Evolutionary conservation across 2,113 vertebrate genomes (phyloP), one percentile per base, ranked within the genome.

Genomic region (Benitochromis conjunctus): DNA sequence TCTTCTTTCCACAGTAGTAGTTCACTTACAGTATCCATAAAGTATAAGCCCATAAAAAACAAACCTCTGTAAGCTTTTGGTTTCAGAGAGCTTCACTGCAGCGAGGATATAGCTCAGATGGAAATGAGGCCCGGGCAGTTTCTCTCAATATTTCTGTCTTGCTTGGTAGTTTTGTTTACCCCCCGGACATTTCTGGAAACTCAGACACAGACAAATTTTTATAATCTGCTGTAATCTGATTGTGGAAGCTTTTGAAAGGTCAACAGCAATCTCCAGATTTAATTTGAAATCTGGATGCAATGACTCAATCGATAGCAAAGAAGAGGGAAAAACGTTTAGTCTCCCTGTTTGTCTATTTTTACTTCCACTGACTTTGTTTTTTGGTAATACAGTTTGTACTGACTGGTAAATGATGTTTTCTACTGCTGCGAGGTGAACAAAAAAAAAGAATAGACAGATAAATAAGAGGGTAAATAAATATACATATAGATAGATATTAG

Each of bases 201-300:
- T 69, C 29, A 13, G 62, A 82, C 62, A 11, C 66, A 82, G 64
- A 79, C 34, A 3, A n/a, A 29, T 55, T 82, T 90, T 64, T 53
- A 43, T 83, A 89, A 87, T 84, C 74, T 80, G 24, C 79, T 79
- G 13, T 90, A 89, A 92, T 90, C 85, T 89, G 86, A 89, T 89
- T 85, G 31, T 80, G 31, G 36, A 9, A 56, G 81, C 76, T 89
- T 64, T 86, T 86, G 26, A 85, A 92, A 90, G 87, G 90, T 92
- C 88, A 83, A 57, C 48, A 3, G 66, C 80, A 80, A 82, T 85
- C 80, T 21, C 19, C 76, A 86, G 74, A 89, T 89, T 85, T 83
- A 21, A 88, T 89, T 89, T 87, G 14, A 85, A 83, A 91, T 64
- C 43, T 66, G 74, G 83, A 53, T 24, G 69, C 80, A 13, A 41